A percentile compares a stretch with the other conserved stretches of the same genome.
Evolutionary conservation across 1,140 invertebrate species (phyloP).

Genomic region (Phocides pigmalion): DNA sequence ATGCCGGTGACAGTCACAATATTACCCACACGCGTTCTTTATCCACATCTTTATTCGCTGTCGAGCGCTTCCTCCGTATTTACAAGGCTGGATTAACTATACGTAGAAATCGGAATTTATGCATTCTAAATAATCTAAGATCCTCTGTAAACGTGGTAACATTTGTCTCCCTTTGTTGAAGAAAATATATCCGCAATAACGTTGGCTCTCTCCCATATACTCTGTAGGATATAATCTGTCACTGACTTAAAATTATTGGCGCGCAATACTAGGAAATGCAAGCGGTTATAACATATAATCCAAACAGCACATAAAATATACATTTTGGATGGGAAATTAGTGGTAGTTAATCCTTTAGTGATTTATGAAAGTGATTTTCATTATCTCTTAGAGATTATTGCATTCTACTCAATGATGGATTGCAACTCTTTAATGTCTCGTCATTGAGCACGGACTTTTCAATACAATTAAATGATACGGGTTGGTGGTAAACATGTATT

Average conservation of each 20-base stretch:
- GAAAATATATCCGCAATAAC: slow-evolving; percentile 17
- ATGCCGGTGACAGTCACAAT: slow-evolving; percentile 73
- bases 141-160: slow-evolving; percentile 12
- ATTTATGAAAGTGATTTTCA: too few relatives aligned
- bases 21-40: slow-evolving; percentile 65
- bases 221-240: slow-evolving; percentile 40
- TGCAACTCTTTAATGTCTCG: too few relatives aligned
- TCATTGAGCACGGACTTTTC: too few relatives aligned
- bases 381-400: too few relatives aligned
- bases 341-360: too few relatives aligned
- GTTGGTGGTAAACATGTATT: too few relatives aligned
- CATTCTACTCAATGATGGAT: too few relatives aligned
- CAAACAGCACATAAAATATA: not conserved
- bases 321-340: too few relatives aligned
- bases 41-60: slow-evolving; percentile 67
- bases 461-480: too few relatives aligned
- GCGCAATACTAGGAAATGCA: not conserved
- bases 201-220: slow-evolving; percentile 12
- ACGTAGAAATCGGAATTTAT: slow-evolving; percentile 37
- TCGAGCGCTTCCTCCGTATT: slow-evolving; percentile 38
- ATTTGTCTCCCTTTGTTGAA: slow-evolving; percentile 19
- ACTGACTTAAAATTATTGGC: slow-evolving; percentile 5
- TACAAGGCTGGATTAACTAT: slow-evolving; percentile 59
- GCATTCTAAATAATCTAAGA: slow-evolving; percentile 27
- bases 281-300: not conserved